phyloP scores from a whole-genome alignment of 64 coral and sea anemone species.

The Anthopleura sola region DNA sequence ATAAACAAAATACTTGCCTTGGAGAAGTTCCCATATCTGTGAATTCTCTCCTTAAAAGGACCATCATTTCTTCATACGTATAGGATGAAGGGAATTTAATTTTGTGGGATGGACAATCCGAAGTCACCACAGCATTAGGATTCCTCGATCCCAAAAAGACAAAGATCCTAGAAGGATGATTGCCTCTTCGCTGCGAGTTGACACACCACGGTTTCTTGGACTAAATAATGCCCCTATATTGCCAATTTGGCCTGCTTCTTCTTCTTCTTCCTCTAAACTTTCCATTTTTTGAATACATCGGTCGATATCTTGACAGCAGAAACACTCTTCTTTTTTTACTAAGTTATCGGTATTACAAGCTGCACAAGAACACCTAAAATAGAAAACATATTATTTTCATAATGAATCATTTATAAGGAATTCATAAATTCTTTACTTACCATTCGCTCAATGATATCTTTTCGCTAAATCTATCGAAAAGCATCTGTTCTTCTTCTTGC shows the following conservation, averaged over 20 bases:
- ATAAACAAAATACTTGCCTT: background rate
- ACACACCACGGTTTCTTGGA: background rate
- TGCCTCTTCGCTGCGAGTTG: background rate
- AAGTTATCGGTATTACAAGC: too few species aligned
- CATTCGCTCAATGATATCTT: too few species aligned
- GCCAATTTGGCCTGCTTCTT: background rate
- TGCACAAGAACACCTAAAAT: too few species aligned
- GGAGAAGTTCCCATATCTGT: background rate
- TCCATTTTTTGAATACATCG: too few species aligned
- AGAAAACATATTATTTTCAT: too few species aligned
- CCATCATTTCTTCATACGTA: background rate
- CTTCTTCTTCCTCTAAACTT: background rate
- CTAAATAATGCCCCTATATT: background rate
- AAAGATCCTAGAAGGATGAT: background rate
- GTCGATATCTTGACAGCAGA: too few species aligned
- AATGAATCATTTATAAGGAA: too few species aligned
- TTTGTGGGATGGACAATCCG: background rate
- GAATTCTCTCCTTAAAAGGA: background rate
- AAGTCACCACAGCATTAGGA: background rate
- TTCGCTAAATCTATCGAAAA: too few species aligned
- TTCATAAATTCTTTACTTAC: too few species aligned
- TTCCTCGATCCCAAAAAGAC: background rate
- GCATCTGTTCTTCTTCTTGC: too few species aligned
- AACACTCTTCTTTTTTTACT: too few species aligned
- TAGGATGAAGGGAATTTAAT: background rate